Evolutionary conservation across 2,113 vertebrate genomes (phyloP), one percentile per base, ranked within the genome.

Genomic region (Chamaea fasciata): DNA sequence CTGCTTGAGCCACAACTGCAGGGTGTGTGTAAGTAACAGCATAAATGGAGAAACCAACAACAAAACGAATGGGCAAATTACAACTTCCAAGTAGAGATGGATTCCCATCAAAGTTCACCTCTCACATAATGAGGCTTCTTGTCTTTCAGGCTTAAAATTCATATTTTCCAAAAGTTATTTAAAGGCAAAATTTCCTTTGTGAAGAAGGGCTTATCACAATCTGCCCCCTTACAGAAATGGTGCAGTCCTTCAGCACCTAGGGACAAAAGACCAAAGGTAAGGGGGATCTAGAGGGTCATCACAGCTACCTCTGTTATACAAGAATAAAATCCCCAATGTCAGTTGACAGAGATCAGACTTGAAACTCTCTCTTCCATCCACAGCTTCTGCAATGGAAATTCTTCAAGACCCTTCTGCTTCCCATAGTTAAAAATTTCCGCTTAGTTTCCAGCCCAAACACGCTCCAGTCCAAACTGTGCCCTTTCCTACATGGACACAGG

Each of bases 41-140:
- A 2, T 3, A 71, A 78, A 55, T 3, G 19, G 59, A 87, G 73
- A 75, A 89, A 84, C 23, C 21, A 68, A 15, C 22, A 56, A 30
- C 4, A 2, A 75, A 91, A 69, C 0, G 0, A 79, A 46, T 0
- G 6, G 5, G 39, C 3, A 47, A 65, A 33, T 31, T 87, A 21
- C 6, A 65, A 30, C 37, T 49, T 31, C 37, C 64, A 80, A 31
- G 46, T 0, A 35, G 16, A 74, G 23, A 12, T 5, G 7, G 69
- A 75, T 42, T 75, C 47, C 27, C 41, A 67, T 52, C 65, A 26
- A 80, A 67, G 33, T n/a, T 39, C 31, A 55, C 14, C 33, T 31
- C 39, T 23, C 39, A 22, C 2, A 5, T 52, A 42, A 71, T 27
- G 39, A 87, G 3, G 3, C 2, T 14, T 2, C 14, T 53, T 35